A percentile compares a stretch with the other conserved stretches of the same genome.
phyloP scores from a whole-genome alignment of 2,888 invertebrate species.

The Nysson spinosus region DNA sequence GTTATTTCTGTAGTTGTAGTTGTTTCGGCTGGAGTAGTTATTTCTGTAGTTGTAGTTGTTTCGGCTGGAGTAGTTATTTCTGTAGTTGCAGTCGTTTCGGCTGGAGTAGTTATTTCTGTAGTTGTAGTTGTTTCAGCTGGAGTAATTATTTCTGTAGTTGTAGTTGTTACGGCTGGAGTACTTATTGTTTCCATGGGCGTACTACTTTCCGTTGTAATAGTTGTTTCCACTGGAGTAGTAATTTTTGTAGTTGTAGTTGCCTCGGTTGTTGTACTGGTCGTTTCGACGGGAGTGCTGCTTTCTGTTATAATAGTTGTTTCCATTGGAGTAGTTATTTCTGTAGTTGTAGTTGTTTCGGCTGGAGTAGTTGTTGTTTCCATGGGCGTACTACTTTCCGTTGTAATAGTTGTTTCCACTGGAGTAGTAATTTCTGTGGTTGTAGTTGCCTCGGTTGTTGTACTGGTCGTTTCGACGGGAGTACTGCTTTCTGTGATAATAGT shows the following conservation, averaged over 20 bases:
- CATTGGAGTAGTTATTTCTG: constrained; percentile 17
- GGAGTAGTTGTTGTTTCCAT: not conserved
- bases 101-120: constrained; percentile 26
- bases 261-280: fast-evolving
- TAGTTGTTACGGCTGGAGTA: constrained; percentile 15
- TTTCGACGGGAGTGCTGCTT: fast-evolving
- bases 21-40: not conserved
- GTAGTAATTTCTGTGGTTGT: no score
- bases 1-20: not conserved
- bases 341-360: not conserved
- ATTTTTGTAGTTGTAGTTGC: not conserved
- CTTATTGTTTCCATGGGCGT: constrained; percentile 17
- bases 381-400: not conserved
- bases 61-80: not conserved
- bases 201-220: no score
- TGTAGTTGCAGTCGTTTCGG: not conserved
- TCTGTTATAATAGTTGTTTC: constrained; percentile 3
- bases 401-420: no score
- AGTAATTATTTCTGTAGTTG: constrained; percentile 41
- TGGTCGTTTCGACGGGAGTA: not conserved
- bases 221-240: not conserved
- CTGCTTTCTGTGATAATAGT: not conserved
- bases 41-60: not conserved
- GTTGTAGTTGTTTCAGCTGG: constrained; percentile 26
- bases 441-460: constrained; percentile 2